Conservation (phyloP, 2,888 invertebrate species). For the Netelia inedita region DNA sequence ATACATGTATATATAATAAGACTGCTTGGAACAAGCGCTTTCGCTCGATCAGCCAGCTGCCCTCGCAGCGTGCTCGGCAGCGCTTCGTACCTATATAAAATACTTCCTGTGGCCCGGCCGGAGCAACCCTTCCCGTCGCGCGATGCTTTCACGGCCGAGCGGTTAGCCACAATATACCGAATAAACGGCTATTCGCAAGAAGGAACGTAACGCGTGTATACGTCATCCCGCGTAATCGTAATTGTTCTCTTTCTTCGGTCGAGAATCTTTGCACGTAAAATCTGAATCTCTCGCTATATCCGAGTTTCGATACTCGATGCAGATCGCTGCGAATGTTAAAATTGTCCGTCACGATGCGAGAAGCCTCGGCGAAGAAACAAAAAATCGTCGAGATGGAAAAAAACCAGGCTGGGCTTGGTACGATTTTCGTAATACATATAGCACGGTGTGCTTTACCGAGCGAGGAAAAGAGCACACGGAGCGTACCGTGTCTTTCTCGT, state of each 20-base stretch:
- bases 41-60: slow-evolving; percentile 64
- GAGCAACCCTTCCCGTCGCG: slow-evolving; percentile 64
- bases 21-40: slow-evolving; percentile 51
- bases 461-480: slow-evolving; percentile 58
- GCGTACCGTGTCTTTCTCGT: slow-evolving; percentile 66
- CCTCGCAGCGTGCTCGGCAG: slow-evolving; percentile 27
- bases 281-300: neutral
- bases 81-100: slow-evolving; percentile 9
- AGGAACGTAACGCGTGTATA: slow-evolving; percentile 21
- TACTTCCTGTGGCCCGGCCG: slow-evolving; percentile 42
- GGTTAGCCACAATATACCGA: slow-evolving; percentile 74
- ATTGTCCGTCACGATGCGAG: neutral
- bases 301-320: too few species aligned
- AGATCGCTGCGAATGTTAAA: neutral
- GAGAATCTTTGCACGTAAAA: neutral
- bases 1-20: slow-evolving; percentile 21
- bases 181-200: slow-evolving; percentile 48
- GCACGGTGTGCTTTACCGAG: slow-evolving; percentile 45
- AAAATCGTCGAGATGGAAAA: slow-evolving; percentile 24
- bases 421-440: neutral
- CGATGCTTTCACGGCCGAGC: slow-evolving; percentile 69
- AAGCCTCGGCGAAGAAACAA: neutral
- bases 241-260: slow-evolving; percentile 1
- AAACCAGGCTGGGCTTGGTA: neutral
- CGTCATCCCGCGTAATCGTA: neutral